Percentiles rank a stretch among this genome's conserved stretches.
Conservation (phyloP, 64 coral and sea anemone genomes). For the Montipora capricornis region DNA sequence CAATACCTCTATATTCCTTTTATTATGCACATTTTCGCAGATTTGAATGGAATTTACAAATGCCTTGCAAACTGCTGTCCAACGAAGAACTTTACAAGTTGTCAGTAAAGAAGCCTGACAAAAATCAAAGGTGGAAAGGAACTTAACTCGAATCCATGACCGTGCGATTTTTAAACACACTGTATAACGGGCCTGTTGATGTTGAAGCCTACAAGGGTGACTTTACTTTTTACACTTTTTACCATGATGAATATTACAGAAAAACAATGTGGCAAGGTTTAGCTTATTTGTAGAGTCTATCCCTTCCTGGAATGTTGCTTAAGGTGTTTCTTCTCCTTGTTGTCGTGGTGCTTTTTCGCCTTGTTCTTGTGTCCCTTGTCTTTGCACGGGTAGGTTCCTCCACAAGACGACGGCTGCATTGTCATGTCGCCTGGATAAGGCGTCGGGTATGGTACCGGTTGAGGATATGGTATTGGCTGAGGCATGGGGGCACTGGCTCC, state of each 20-base stretch:
- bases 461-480: not conserved
- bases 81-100: too few species aligned
- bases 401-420: slow-evolving; percentile 1
- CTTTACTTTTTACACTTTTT: too few species aligned
- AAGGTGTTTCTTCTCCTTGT: slow-evolving; percentile 32
- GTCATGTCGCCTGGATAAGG: not conserved
- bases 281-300: not conserved
- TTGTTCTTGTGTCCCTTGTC: slow-evolving; percentile 19
- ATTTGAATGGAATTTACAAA: too few species aligned
- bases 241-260: not conserved
- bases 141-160: too few species aligned
- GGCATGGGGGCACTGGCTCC: slow-evolving; percentile 21
- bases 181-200: too few species aligned
- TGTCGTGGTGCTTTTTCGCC: slow-evolving; percentile 19
- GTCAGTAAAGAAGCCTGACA: too few species aligned
- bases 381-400: slow-evolving; percentile 25
- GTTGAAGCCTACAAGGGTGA: too few species aligned
- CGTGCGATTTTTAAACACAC: too few species aligned
- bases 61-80: too few species aligned
- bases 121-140: too few species aligned
- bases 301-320: not conserved
- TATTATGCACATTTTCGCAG: too few species aligned
- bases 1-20: too few species aligned
- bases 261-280: not conserved
- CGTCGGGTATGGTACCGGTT: not conserved